Base-by-base conservation (phyloP, 2,888 invertebrate genomes). In the Caenorhabditis sinica region DNA sequence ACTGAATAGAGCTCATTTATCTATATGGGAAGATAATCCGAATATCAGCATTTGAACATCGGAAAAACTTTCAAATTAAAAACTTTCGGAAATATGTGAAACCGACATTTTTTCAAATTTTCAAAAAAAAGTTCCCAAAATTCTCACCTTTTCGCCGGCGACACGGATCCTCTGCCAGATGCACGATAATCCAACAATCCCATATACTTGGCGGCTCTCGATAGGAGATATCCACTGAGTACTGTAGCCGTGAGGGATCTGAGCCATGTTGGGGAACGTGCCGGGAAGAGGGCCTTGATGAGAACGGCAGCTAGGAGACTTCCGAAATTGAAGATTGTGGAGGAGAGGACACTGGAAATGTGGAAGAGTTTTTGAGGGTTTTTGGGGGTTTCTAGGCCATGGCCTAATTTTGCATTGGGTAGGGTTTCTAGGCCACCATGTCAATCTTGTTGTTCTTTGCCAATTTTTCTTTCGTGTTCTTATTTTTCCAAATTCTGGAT, bases 301-400 rank as follows among this genome's bases (percentile, higher is more conserved):
- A 97, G 95, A 11, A 97, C 97, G 96, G 97, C 97, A 86, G 96
- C 94, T 79, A 97, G 94, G 63, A 97, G 96, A 0, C 97, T 96
- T 17, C 97, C 97, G 92, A 97, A 95, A 87, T 96, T 96, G 94
- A 97, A 96, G 28, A 97, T 94, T 13, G 96, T 94, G 60, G 96
- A 90, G 8, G 93, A 93, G 86, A 94, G 93, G 4, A 93, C 93
- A 83, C 93, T 93, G 83, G 75, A 87, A 84, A 58, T 25, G 15
- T 33, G 33, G 28, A n/a, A n/a, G 13, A 0, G 15, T 23, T 43
- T 20, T 6, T 2, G 58, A 17, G 30, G n/a, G n/a, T 11, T n/a
- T 17, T 2, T 30, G 28, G 33, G 58, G 56, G 56, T 25, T 33
- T 33, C 56, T 56, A 25, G 25, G 20, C 17, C n/a, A n/a, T n/a